Evolutionary conservation across 2,113 vertebrate genomes (phyloP), one percentile per base, ranked within the genome.

Genomic region (Pelvicachromis taeniatus): DNA sequence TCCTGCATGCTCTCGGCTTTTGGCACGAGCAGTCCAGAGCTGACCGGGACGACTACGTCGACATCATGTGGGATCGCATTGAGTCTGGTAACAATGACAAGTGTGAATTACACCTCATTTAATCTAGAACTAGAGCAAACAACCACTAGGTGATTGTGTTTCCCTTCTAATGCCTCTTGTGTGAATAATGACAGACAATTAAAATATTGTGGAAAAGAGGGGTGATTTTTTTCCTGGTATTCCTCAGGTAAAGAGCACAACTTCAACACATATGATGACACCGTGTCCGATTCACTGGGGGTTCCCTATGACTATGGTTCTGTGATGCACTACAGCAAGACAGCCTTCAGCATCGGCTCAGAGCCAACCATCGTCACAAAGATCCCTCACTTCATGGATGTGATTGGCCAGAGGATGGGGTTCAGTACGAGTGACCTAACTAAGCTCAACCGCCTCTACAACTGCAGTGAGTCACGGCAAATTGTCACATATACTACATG

Each of bases 261-360:
- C 92, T 99, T 99, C 78, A 93, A 95, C 7, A 96, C 58, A 68
- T 95, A 97, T 0, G 14, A 95, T 26, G 97, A 98, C 54, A 82
- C 77, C 3, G 77, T 2, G 33, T 96, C 97, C 53, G 96, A 95
- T 8, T 86, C 89, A 9, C 90, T 98, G 54, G 97, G 97, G 4
- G 94, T 98, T 12, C 96, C 98, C 10, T 99, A 99, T 17, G 97
- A 99, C 91, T 99, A 98, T 10, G 94, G 85, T 9, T 99, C 97
- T 1, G 96, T 99, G 45, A 97, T 98, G 97, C 98, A 98, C 94
- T 98, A 99, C 19, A 96, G 97, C 61, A 96, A 98, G 90, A 97
- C 87, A 0, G 86, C 97, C 3, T 99, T 98, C 85, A 95, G n/a
- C 54, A 97, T 96, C 0, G 95, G 83, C 14, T 89, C 93, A 0